Conservation (phyloP, 2,797 vertebrate species). For the Myotis vivesi region DNA sequence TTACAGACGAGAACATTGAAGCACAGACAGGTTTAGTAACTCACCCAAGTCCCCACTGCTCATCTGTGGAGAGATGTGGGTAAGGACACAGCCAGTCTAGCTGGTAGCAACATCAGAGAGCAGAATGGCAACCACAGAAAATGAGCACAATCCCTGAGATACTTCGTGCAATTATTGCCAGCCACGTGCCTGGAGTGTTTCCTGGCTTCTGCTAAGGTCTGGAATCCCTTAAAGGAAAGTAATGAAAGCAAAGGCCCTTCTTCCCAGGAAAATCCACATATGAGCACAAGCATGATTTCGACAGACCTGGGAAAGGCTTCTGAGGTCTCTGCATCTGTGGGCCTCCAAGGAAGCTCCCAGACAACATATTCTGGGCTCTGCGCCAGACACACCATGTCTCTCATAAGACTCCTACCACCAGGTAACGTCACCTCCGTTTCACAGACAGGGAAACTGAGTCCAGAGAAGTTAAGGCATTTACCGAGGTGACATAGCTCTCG, state of each 20-base stretch:
- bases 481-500: not conserved
- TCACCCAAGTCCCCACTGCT: not conserved
- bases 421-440: not conserved
- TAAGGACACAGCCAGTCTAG: not conserved
- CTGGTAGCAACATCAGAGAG: not conserved
- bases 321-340: not conserved
- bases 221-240: not conserved
- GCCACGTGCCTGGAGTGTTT: not conserved
- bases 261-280: not conserved
- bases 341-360: not conserved
- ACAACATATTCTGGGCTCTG: not conserved
- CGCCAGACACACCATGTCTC: not conserved
- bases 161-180: not conserved
- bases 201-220: not conserved
- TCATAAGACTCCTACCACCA: not conserved
- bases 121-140: not conserved
- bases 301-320: not conserved
- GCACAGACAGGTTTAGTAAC: not conserved
- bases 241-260: not conserved
- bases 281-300: not conserved
- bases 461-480: not conserved
- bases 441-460: not conserved
- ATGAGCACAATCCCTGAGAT: accelerated
- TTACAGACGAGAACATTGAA: not conserved
- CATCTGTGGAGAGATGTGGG: not conserved